Base-by-base conservation (phyloP, 1,140 invertebrate genomes). In the Tetramorium parvispinum region DNA sequence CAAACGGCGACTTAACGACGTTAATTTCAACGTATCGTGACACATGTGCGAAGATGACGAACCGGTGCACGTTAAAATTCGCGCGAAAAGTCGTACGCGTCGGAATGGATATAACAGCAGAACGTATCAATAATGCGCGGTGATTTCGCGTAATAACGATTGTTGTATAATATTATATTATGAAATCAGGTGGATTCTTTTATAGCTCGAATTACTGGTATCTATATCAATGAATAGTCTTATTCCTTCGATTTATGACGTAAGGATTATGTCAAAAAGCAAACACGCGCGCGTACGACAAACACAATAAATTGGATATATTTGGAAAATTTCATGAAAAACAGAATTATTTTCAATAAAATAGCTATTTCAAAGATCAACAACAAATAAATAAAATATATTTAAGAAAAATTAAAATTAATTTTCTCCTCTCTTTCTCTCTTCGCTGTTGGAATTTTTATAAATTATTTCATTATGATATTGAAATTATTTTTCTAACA, bases 91-190 rank as follows among this genome's bases (percentile, higher is more conserved):
- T 32, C 70, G 8, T 53, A 40, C 75, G n/a, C 40, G 24, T 49
- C 40, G 40, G 24, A 63, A 65, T 49, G 75, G 43, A 65, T 78
- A 65, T 78, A 78, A 73, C 27, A 73, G 71, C 18, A 43, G 13
- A 13, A 40, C 24, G 7, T 32, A 21, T 55, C 43, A 37, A n/a
- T 61, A 51, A 49, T 2, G 27, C 57, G 57, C 37, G n/a, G 57
- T 4, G 16, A 37, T 32, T 51, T 43, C n/a, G 43, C n/a, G 13
- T 66, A 49, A 51, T 37, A 51, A 66, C 11, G 32, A 75, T 75
- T 59, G n/a, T 46, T 46, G 5, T 46, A 18, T 8, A 43, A 43
- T 46, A 46, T 7, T 27, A 43, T 46, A 46, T 7, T 27, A 13
- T 2, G 32, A 75, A 51, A 55, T 46, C 55, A 27, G 3, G 3